Base-by-base conservation (phyloP, 1,140 invertebrate species). In the Drosophila punjabiensis region DNA sequence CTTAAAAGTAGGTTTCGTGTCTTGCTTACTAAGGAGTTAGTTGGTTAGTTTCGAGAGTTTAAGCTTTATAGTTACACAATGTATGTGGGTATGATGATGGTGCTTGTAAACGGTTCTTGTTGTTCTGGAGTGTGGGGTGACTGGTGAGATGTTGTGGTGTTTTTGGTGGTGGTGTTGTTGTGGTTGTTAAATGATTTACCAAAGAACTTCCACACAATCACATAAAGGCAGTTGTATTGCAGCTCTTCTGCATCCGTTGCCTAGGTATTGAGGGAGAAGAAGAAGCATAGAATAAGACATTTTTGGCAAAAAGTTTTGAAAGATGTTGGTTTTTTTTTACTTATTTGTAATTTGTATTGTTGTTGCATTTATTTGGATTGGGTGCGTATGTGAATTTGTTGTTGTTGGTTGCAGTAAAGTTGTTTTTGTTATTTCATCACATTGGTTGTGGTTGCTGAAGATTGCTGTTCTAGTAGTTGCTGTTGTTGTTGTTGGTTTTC, bases 201-300 rank as follows among this genome's bases (percentile, higher is more conserved):
- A 92, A 92, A 90, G 84, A 92, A 87, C 82, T 92, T 92, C 91
- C 91, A 92, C 76, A 92, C 79, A 91, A 92, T 90, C 81, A 92
- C 91, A 92, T 92, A 92, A 85, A 92, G 87, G 83, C 91, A 92
- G 81, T 92, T 92, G 85, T 82, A 92, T 82, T 92, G 86, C 86
- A 90, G 87, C 87, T 90, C 84, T 85, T 92, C 91, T 88, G 86
- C 91, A 92, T 85, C 91, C 80, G 83, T 76, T 82, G 87, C 76
- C 87, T 92, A 91, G 74, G 80, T 84, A 76, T 80, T 73, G 76
- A 66, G 76, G 65, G 47, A 75, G 66, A 89, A 79, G 79, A 88
- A 81, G 81, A 92, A 83, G 89, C 82, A 92, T 81, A 92, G 82
- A 58, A 85, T 85, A 85, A 85, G 71, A 86, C 69, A 76, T 64